A percentile compares a stretch with the other conserved stretches of the same genome.
Evolutionary conservation across 2,113 vertebrate genomes (phyloP).

Genomic region (Grus americana): DNA sequence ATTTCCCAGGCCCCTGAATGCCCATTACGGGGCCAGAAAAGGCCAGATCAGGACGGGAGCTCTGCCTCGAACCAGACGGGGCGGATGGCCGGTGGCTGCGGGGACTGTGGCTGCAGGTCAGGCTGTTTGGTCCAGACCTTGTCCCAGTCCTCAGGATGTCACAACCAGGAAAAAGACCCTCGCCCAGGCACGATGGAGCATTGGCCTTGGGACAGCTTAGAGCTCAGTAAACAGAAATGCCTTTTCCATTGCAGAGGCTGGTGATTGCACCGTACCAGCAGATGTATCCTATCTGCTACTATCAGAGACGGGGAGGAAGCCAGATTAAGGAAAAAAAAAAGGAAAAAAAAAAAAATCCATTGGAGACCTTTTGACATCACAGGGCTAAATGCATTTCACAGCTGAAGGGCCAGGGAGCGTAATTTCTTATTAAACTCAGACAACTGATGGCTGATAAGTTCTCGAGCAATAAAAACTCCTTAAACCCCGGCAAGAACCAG

Average conservation of each 20-base stretch:
- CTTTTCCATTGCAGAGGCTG: neutral
- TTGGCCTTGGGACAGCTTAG: fast-evolving
- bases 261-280: fast-evolving
- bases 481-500: neutral
- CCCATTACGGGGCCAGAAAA: neutral
- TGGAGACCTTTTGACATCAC: neutral
- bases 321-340: neutral
- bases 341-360: neutral
- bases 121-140: neutral
- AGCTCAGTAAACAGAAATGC: fast-evolving
- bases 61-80: too few relatives aligned
- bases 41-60: fast-evolving
- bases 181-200: fast-evolving
- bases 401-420: neutral
- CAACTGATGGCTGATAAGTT: neutral
- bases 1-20: fast-evolving
- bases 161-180: too few relatives aligned
- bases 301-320: neutral
- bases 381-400: neutral
- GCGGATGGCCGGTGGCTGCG: fast-evolving
- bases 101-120: fast-evolving
- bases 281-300: fast-evolving
- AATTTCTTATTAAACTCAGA: neutral
- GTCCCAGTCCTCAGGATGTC: neutral
- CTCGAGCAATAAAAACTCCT: neutral